Evolutionary conservation across 2,888 invertebrate species (phyloP).

Genomic region (Galerucella calmariensis): DNA sequence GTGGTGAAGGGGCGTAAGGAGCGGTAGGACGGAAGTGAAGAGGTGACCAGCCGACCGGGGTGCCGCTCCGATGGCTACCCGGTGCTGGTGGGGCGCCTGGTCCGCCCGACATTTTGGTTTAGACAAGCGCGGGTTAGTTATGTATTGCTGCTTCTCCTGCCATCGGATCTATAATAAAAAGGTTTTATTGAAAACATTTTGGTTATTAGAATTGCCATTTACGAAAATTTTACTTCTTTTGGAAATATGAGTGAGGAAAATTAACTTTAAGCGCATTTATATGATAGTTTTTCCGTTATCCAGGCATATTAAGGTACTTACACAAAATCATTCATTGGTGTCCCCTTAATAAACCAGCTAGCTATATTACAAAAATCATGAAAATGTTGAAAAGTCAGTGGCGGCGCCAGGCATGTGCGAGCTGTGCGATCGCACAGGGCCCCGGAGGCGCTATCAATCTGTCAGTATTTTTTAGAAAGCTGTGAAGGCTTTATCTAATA

Average conservation of each 20-base stretch:
- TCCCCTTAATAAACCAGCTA: too few species aligned
- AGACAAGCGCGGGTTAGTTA: constrained; percentile 34
- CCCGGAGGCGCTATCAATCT: too few species aligned
- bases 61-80: constrained; percentile 53
- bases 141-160: constrained; percentile 39
- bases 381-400: too few species aligned
- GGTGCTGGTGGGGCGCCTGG: constrained; percentile 60
- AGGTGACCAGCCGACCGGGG: constrained; percentile 69
- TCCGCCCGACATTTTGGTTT: constrained; percentile 59
- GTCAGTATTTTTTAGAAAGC: too few species aligned
- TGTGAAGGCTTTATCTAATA: too few species aligned
- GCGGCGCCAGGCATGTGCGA: too few species aligned
- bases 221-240: not conserved
- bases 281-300: too few species aligned
- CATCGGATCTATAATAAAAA: constrained; percentile 51
- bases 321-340: too few species aligned
- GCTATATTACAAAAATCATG: too few species aligned
- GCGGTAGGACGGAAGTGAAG: constrained; percentile 79
- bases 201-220: not conserved
- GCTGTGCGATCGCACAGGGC: too few species aligned
- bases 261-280: not conserved
- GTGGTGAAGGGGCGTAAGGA: constrained; percentile 80
- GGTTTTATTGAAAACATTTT: not conserved
- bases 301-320: too few species aligned
- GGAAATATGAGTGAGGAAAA: not conserved